These are phyloP conservation scores for Leptocoma aspasia DNA, from an alignment of 2,113 vertebrate species.

Conservation along the genomic window DNA sequence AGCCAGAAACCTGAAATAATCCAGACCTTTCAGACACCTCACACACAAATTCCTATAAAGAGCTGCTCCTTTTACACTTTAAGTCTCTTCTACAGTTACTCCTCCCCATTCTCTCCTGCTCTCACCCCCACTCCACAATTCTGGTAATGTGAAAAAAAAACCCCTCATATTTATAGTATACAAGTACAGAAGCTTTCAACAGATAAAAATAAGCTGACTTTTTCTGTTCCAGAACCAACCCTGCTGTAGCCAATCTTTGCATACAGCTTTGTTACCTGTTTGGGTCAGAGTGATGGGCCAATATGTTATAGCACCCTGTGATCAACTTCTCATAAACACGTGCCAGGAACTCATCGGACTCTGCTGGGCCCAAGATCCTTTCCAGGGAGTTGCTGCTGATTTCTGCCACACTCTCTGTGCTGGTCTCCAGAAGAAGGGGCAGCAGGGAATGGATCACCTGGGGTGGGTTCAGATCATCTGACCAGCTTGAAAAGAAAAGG, in stretches of 20 bases:
- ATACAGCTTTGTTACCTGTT: conserved; percentile 75
- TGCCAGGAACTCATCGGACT: conserved; percentile 93
- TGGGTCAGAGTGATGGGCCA: conserved; percentile 92
- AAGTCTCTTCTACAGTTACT: not conserved
- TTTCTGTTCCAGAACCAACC: not conserved
- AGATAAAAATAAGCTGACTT: not conserved
- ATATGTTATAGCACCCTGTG: conserved; percentile 93
- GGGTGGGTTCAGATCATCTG: conserved; percentile 88
- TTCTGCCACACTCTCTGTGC: conserved; percentile 94
- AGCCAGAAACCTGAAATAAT: not conserved
- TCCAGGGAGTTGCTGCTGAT: conserved; percentile 93
- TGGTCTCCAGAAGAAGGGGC: conserved; percentile 91
- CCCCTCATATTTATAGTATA: not conserved
- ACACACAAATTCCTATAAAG: not conserved
- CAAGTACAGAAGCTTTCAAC: not conserved
- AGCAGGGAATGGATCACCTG: conserved; percentile 88
- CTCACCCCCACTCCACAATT: not conserved
- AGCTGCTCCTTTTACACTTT: not conserved
- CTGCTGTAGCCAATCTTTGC: not conserved
- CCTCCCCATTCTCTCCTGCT: not conserved
- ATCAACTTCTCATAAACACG: conserved; percentile 92
- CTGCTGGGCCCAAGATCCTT: conserved; percentile 89
- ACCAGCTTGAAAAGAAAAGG: conserved; percentile 68
- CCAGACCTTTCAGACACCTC: not conserved
- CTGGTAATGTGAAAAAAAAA: not conserved